A percentile compares a stretch with the other conserved stretches of the same genome.
phyloP scores from a whole-genome alignment of 2,113 vertebrate genomes.

The Labrus mixtus region DNA sequence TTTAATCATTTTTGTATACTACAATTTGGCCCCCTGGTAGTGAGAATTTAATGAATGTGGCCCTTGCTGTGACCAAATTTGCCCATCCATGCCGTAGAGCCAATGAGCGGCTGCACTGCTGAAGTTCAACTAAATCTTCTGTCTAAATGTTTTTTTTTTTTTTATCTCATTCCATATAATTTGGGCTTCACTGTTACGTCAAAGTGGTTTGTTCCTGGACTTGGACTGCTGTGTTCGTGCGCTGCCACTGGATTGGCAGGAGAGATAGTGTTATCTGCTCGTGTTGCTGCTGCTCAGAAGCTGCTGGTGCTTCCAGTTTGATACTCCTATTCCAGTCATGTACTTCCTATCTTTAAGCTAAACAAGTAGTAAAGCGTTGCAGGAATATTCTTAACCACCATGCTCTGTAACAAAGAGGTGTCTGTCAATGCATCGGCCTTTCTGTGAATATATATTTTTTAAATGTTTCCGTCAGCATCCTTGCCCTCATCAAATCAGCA shows the following conservation, averaged over 20 bases:
- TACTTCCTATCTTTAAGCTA: not conserved
- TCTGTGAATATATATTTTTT: not conserved
- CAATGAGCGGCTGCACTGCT: constrained; percentile 1
- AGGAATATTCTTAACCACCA: not conserved
- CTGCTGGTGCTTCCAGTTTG: constrained; percentile 12
- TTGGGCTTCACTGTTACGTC: not conserved
- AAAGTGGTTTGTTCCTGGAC: not conserved
- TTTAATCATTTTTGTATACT: no score
- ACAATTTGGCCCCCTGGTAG: no score
- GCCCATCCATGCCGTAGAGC: no score
- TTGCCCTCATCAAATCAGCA: not conserved
- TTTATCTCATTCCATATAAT: no score
- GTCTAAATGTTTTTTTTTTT: no score
- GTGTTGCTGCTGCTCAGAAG: constrained; percentile 35
- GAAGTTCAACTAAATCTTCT: not conserved
- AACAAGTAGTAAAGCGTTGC: not conserved
- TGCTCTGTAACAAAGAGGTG: not conserved
- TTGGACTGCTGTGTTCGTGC: constrained; percentile 27
- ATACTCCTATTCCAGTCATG: not conserved
- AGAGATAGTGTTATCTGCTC: constrained; percentile 51
- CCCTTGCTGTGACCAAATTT: no score
- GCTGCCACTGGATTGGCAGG: constrained; percentile 35
- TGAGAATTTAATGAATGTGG: no score
- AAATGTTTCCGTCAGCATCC: not conserved
- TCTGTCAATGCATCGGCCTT: no score